Percentiles rank a stretch among this genome's conserved stretches.
phyloP scores from a whole-genome alignment of 2,113 vertebrate species.

The Nannobrachium achirus region DNA sequence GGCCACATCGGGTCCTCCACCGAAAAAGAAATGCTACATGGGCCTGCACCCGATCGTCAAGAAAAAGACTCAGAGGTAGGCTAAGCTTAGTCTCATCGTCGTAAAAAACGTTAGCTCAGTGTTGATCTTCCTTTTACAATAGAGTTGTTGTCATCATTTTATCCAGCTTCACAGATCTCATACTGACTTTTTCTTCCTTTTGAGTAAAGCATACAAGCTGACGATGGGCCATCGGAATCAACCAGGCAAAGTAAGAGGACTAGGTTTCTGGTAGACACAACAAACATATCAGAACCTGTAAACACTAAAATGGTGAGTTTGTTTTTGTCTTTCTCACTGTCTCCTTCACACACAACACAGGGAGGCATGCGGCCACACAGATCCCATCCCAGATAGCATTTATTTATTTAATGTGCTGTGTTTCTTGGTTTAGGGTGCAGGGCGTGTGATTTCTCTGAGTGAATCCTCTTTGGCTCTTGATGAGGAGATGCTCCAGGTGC shows the following conservation, averaged over 20 bases:
- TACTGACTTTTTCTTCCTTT: neutral
- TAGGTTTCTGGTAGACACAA: constrained; percentile 7
- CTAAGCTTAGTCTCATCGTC: no score
- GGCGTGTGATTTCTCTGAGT: constrained; percentile 23
- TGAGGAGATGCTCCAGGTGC: constrained; percentile 60
- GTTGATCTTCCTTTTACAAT: no score
- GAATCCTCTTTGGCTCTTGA: constrained; percentile 66
- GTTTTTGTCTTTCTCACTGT: neutral
- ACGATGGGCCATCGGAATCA: constrained; percentile 38
- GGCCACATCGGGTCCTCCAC: constrained; percentile 45
- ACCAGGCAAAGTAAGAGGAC: constrained; percentile 29
- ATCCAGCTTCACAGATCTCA: no score
- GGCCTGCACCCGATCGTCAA: constrained; percentile 77
- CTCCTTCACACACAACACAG: neutral
- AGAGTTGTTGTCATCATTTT: neutral
- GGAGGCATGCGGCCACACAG: neutral
- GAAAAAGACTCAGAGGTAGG: constrained; percentile 39
- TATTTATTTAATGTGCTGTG: neutral
- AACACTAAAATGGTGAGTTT: constrained; percentile 50
- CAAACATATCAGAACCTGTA: constrained; percentile 16
- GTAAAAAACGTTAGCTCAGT: no score
- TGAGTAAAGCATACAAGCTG: constrained; percentile 32
- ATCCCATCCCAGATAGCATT: neutral
- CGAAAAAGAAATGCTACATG: constrained; percentile 75
- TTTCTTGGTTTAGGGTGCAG: constrained; percentile 46